These are phyloP conservation scores for Subanguina moxae DNA, from an alignment of 1,140 invertebrate species.

Conservation along the genomic window DNA sequence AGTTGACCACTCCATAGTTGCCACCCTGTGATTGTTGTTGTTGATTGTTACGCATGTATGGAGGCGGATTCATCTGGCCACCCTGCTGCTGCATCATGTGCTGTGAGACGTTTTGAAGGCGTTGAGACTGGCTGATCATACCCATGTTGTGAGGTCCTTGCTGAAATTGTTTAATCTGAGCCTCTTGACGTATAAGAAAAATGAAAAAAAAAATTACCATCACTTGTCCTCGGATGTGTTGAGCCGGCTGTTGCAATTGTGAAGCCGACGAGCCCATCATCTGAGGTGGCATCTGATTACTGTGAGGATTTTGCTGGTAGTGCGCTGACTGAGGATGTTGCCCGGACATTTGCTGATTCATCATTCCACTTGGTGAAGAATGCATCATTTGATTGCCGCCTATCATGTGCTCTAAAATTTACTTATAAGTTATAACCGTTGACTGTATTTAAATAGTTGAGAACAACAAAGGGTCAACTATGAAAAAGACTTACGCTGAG, in stretches of 20 bases:
- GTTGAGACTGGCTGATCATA: neutral
- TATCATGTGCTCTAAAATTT: constrained; percentile 7
- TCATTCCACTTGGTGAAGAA: neutral
- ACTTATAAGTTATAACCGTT: neutral
- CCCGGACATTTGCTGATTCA: neutral
- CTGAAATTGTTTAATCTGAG: neutral
- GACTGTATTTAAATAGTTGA: neutral
- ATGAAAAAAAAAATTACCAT: neutral
- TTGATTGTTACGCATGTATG: neutral
- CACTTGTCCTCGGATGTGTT: constrained; percentile 1
- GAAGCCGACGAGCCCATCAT: neutral
- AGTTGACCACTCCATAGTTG: neutral
- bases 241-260: constrained; percentile 7
- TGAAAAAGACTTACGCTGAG: neutral
- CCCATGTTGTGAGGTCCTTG: constrained; percentile 3
- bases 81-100: neutral
- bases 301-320: neutral
- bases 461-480: too few relatives aligned
- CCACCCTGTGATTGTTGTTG: neutral
- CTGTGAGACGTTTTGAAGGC: neutral
- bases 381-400: constrained; percentile 7
- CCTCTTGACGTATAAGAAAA: neutral
- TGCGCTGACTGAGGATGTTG: constrained; percentile 1
- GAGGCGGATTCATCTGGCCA: constrained; percentile 10
- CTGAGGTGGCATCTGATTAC: constrained; percentile 4